Conservation (phyloP, 2,113 vertebrate species). For the Psophia crepitans region DNA sequence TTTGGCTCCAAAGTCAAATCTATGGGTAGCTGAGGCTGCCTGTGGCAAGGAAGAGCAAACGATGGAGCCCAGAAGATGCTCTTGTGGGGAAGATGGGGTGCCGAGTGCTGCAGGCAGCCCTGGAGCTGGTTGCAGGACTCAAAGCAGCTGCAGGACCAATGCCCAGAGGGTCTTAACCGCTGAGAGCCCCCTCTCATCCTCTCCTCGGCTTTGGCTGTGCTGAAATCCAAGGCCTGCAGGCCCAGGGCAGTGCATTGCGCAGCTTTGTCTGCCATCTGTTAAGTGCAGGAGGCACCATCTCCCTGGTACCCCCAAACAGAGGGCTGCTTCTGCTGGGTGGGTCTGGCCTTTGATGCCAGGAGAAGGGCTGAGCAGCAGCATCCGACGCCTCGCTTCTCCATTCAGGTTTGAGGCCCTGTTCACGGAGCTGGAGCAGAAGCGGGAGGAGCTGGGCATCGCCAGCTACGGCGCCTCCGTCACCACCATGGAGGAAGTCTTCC, state of each 20-base stretch:
- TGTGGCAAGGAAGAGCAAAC: background rate
- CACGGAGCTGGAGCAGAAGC: slow-evolving; percentile 89
- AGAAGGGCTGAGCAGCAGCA: no score
- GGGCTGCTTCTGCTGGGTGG: background rate
- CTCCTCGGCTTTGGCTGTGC: background rate
- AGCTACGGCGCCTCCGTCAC: slow-evolving; percentile 96
- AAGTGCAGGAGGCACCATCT: background rate
- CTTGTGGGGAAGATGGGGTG: background rate
- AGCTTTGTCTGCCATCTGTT: background rate
- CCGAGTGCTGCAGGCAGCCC: background rate
- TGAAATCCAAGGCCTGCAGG: background rate
- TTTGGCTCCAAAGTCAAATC: background rate
- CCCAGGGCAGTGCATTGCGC: background rate
- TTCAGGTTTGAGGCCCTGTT: slow-evolving; percentile 93
- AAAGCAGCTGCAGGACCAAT: background rate
- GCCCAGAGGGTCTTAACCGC: background rate
- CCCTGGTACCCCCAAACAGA: background rate
- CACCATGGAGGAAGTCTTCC: slow-evolving; percentile 98
- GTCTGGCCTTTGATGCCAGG: no score
- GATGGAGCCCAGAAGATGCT: background rate
- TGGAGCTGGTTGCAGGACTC: background rate
- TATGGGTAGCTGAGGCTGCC: background rate
- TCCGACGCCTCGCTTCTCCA: background rate
- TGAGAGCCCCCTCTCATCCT: background rate
- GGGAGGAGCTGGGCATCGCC: slow-evolving; percentile 91